A percentile compares a stretch with the other conserved stretches of the same genome.
phyloP scores from a whole-genome alignment of 2,113 vertebrate species.

The Prolemur simus region DNA sequence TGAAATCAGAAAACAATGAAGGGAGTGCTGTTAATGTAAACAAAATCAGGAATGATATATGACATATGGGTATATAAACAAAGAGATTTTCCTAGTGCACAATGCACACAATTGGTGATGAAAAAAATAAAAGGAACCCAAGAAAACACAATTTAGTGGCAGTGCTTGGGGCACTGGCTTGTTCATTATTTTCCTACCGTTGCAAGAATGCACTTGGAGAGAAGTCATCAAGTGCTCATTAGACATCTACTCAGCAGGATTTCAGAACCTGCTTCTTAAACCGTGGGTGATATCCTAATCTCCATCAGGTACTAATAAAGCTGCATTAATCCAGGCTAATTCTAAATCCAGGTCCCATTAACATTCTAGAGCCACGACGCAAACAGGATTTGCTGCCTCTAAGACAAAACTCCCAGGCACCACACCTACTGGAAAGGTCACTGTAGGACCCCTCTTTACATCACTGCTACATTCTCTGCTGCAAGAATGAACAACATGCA shows the following conservation, averaged over 20 bases:
- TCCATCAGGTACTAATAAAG: not conserved
- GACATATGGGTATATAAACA: not conserved
- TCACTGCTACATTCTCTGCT: not conserved
- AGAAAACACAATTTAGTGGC: not conserved
- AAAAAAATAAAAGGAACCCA: constrained; percentile 6
- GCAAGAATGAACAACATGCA: not conserved
- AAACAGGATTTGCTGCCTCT: not conserved
- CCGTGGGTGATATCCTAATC: not conserved
- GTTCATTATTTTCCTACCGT: not conserved
- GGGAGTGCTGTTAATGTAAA: not conserved
- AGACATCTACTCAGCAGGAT: not conserved
- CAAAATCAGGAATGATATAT: not conserved
- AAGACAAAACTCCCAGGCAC: not conserved
- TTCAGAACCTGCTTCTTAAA: constrained; percentile 7
- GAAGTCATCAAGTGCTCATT: not conserved
- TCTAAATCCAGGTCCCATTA: not conserved
- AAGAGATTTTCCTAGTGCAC: constrained; percentile 1
- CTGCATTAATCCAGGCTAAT: constrained; percentile 11
- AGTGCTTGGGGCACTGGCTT: not conserved
- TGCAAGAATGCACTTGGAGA: not conserved
- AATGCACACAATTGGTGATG: not conserved
- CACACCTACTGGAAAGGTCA: not conserved
- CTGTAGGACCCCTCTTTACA: rapidly evolving
- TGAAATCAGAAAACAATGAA: not conserved
- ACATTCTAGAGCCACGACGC: not conserved